Evolutionary conservation across 2,797 vertebrate species (phyloP), one percentile per base, ranked within the genome.

Genomic region (Microctenopoma lineatum): DNA sequence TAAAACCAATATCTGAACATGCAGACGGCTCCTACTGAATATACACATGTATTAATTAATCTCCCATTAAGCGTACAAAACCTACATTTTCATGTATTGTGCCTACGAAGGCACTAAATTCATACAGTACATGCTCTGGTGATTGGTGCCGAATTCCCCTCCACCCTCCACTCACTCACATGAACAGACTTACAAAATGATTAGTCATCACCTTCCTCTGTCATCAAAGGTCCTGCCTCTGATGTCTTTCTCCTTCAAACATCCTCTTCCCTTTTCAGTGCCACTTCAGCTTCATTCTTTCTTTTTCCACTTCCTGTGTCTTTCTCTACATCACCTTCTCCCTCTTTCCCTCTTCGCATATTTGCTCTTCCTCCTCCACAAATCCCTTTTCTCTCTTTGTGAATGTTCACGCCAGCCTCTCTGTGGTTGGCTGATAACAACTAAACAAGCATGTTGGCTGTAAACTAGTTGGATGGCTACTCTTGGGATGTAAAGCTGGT

Each of bases 391-490:
- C 44, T 61, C 53, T 44, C 26, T 12, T 1, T 1, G 51, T 47
- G 38, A 47, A 29, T 21, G 57, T 55, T 50, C 0, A 3, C 18
- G 46, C 58, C 59, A 46, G 56, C 79, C 59, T 85, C 82, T 83
- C 46, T 69, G 63, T 70, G 77, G 85, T 72, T 75, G 64, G 79
- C 77, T 59, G 78, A 84, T 70, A 75, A 90, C 83, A 89, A 89
- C 21, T 21, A 82, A 75, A 83, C 73, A 71, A 78, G 77, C 81
- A 85, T 42, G 53, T 78, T 57, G 66, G 74, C 77, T 92, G 89
- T 90, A 87, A 92, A 92, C 90, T 87, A 84, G 77, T 34, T 21
- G 79, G 84, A 89, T 69, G 64, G 74, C 90, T 89, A 87, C 85
- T 80, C 7, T 1, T 63, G 76, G 77, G 85, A 73, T 48, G 62